Conservation (phyloP, 2,797 vertebrate genomes). For the Syngnathus rostellatus region DNA sequence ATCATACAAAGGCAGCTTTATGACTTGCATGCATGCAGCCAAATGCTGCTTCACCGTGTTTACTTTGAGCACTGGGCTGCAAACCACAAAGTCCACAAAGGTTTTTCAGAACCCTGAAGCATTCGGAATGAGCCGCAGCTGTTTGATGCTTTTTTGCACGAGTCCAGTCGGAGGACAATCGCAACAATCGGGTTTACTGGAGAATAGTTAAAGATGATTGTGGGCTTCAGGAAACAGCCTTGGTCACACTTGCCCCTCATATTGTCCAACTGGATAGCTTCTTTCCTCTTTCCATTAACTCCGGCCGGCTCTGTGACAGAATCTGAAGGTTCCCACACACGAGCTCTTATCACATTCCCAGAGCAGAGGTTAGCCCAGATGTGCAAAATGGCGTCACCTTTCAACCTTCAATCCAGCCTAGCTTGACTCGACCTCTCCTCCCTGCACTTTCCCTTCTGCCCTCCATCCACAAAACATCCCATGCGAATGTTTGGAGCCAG, state of each 20-base stretch:
- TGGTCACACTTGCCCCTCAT: too few species aligned
- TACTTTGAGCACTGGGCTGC: too few species aligned
- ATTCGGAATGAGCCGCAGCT: background rate
- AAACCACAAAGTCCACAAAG: background rate
- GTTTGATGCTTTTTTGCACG: background rate
- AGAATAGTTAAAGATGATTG: background rate
- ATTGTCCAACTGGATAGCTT: too few species aligned
- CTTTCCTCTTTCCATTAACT: too few species aligned
- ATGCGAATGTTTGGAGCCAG: conserved; percentile 33
- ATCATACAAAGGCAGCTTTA: background rate
- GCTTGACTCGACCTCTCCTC: conserved; percentile 34
- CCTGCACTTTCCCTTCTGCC: conserved; percentile 3
- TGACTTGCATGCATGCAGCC: too few species aligned
- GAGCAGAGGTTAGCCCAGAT: conserved; percentile 45
- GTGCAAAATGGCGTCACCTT: conserved; percentile 42
- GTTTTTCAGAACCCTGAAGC: background rate
- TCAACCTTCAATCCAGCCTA: conserved; percentile 37
- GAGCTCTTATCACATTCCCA: conserved; percentile 32
- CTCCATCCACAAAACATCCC: conserved; percentile 18
- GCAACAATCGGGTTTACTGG: background rate
- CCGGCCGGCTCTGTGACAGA: conserved; percentile 2
- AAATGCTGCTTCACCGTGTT: too few species aligned
- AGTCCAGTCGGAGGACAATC: background rate
- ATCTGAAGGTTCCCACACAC: conserved; percentile 11
- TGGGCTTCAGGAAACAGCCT: too few species aligned